Percentiles rank a stretch among this genome's conserved stretches.
Conservation (phyloP, 2,888 invertebrate species). For the Ophion costatus region DNA sequence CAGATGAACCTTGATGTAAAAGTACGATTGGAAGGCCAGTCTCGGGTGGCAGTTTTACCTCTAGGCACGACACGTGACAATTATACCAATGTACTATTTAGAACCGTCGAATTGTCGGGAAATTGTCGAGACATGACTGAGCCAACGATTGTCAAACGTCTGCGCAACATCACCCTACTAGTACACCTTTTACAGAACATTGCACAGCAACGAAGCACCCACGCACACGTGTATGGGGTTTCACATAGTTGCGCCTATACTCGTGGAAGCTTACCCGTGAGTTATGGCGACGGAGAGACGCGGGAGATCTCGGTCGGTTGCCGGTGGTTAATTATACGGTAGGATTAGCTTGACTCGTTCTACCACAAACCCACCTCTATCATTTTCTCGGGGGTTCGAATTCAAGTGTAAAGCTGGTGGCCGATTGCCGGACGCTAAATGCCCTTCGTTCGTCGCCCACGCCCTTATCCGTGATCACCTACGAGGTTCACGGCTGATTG, state of each 20-base stretch:
- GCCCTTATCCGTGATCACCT: slow-evolving; percentile 29
- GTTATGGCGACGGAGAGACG: slow-evolving; percentile 74
- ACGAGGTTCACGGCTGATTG: slow-evolving; percentile 66
- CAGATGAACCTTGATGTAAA: background rate
- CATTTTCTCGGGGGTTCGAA: slow-evolving; percentile 80
- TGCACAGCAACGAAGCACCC: slow-evolving; percentile 53
- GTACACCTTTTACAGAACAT: slow-evolving; percentile 35
- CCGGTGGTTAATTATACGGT: slow-evolving; percentile 82
- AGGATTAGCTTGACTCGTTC: slow-evolving; percentile 79
- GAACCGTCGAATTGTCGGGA: slow-evolving; percentile 16
- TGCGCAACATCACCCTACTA: slow-evolving; percentile 7
- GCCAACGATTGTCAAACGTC: slow-evolving; percentile 18
- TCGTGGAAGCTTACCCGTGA: slow-evolving; percentile 78
- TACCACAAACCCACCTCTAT: slow-evolving; percentile 79
- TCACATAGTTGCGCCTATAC: background rate
- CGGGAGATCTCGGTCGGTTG: slow-evolving; percentile 74
- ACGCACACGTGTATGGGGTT: slow-evolving; percentile 55
- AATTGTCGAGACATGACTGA: slow-evolving; percentile 15
- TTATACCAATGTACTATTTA: slow-evolving; percentile 31
- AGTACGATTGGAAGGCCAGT: background rate
- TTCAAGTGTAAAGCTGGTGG: slow-evolving; percentile 75
- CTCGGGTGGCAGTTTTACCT: background rate
- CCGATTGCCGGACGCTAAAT: slow-evolving; percentile 57
- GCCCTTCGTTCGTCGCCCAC: slow-evolving; percentile 52
- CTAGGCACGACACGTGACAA: background rate